Conservation (phyloP, 2,113 vertebrate species). For the Hemiprocne comata region DNA sequence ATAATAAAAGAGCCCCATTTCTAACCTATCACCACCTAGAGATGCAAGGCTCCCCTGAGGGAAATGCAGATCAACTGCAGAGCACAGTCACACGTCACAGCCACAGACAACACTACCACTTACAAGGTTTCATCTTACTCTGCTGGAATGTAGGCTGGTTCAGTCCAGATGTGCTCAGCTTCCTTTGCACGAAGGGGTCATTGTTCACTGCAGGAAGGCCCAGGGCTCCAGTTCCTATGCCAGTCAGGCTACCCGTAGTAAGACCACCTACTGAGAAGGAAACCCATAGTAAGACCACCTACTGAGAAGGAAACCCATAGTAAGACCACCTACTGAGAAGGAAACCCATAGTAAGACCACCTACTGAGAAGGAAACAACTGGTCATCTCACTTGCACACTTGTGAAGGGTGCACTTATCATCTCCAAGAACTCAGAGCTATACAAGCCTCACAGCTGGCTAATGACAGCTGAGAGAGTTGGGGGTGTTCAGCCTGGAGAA, state of each 20-base stretch:
- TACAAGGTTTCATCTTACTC: constrained; percentile 99
- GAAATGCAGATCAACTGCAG: constrained; percentile 67
- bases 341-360: constrained; percentile 62
- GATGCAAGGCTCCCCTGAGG: background rate
- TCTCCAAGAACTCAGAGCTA: background rate
- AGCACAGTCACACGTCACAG: constrained; percentile 83
- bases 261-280: constrained; percentile 82
- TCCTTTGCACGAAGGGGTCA: constrained; percentile 94
- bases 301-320: constrained; percentile 15
- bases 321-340: constrained; percentile 74
- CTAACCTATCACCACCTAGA: background rate
- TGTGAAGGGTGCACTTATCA: background rate
- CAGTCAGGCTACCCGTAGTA: constrained; percentile 88
- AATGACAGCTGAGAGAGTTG: background rate
- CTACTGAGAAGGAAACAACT: constrained; percentile 37
- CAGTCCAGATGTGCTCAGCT: constrained; percentile 97
- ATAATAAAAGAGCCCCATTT: background rate
- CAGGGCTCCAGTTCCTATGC: constrained; percentile 89
- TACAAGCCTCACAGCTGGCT: background rate
- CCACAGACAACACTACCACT: constrained; percentile 93
- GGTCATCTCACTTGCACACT: background rate
- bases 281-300: constrained; percentile 69
- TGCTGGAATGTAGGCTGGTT: constrained; percentile 99
- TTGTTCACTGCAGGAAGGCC: constrained; percentile 91
- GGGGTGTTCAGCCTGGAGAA: too few relatives aligned